These are phyloP conservation scores for Panulirus ornatus DNA, from an alignment of 1,140 invertebrate species.

Conservation along the genomic window DNA sequence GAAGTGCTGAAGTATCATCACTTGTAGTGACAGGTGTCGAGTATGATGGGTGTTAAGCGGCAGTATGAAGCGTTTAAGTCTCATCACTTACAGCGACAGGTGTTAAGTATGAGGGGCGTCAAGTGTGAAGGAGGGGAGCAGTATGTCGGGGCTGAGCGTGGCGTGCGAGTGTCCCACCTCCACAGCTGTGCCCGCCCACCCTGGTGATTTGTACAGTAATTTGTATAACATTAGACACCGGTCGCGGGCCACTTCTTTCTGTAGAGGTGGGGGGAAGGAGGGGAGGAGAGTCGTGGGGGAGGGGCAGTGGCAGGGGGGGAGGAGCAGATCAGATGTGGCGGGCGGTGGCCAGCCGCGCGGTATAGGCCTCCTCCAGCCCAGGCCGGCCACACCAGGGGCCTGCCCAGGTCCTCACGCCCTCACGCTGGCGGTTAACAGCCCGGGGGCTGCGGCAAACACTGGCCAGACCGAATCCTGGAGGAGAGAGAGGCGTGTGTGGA, in stretches of 20 bases:
- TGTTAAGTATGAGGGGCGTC: not conserved
- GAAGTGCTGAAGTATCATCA: no score
- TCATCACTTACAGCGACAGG: not conserved
- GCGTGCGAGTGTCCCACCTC: not conserved
- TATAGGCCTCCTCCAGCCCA: slow-evolving; percentile 12
- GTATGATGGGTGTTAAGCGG: no score
- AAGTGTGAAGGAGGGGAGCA: not conserved
- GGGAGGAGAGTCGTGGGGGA: not conserved
- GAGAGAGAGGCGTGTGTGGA: not conserved
- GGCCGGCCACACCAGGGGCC: not conserved
- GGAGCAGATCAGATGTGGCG: not conserved
- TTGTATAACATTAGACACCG: slow-evolving; percentile 67
- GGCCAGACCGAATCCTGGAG: not conserved
- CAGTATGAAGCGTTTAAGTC: not conserved
- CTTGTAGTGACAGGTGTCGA: no score
- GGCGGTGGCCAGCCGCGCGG: slow-evolving; percentile 9
- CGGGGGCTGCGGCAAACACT: not conserved
- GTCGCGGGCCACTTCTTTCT: slow-evolving; percentile 53
- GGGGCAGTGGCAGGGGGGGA: not conserved
- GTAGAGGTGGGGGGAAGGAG: slow-evolving; percentile 11
- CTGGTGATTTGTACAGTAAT: slow-evolving; percentile 68
- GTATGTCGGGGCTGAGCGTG: not conserved
- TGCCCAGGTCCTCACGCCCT: slow-evolving; percentile 6
- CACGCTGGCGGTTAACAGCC: not conserved
- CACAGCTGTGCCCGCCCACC: not conserved